Base-by-base conservation (phyloP, 2,797 vertebrate species). In the Arctocebus calabarensis region DNA sequence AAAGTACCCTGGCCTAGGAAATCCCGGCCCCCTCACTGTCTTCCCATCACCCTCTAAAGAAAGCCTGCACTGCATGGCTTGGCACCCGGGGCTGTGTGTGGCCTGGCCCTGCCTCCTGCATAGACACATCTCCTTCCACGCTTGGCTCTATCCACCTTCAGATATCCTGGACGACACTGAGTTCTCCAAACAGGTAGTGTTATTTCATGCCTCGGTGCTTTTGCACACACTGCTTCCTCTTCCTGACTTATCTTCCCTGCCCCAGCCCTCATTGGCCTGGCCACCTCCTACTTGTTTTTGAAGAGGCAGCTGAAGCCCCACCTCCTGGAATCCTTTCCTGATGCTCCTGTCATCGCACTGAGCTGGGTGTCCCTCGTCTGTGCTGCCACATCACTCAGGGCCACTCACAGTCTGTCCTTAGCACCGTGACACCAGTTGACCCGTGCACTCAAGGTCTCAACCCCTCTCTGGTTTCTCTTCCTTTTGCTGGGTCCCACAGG, bases 191-290 rank as follows among this genome's bases (percentile, higher is more conserved):
- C 86, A 32, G 62, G 89, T 12, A 78, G 70, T 91, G 73, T 57
- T 62, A 86, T 86, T 92, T 91, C 94, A 92, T 0, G 11, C 94
- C 75, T 83, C 75, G 19, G 57, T n/a, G 75, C 83, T 70, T 88
- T 37, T 7, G 32, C n/a, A 32, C 57, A 48, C 1, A 0, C 32
- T 40, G 70, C 74, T 88, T 77, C 61, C 25, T 45, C 27, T 62
- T 32, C 68, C 61, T 64, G 81, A 52, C 82, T 59, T 55, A 10
- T 11, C 23, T 32, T 71, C 32, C 57, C 73, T 34, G 16, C 55
- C 61, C 55, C 34, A n/a, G 59, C 57, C 40, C 17, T 59, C 73
- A 8, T 8, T 34, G 43, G 19, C 70, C 66, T 70, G 88, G 79
- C 40, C 45, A 23, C 71, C 19, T 32, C 86, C 70, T 66, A 55